Percentiles rank a stretch among this genome's conserved stretches.
These are phyloP conservation scores for Numenius phaeopus DNA, from an alignment of 2,797 vertebrate species.

Conservation along the genomic window DNA sequence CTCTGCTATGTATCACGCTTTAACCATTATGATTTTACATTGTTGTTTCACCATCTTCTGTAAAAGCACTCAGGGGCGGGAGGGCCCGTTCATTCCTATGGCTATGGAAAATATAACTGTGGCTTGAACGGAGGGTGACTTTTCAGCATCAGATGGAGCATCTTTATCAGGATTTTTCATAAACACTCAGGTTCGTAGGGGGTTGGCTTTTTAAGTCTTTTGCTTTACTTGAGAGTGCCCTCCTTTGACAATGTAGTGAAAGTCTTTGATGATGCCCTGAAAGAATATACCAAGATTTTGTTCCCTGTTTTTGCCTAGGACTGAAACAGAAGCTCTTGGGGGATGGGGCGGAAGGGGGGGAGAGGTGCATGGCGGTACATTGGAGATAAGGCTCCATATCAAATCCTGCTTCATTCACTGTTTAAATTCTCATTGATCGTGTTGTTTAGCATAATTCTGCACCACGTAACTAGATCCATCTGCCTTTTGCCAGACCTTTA, in stretches of 20 bases:
- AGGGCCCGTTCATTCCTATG: background rate
- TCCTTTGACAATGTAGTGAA: constrained; percentile 3
- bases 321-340: background rate
- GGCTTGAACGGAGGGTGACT: background rate
- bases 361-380: background rate
- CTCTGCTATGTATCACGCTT: background rate
- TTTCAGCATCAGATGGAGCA: background rate
- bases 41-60: background rate
- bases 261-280: background rate
- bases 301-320: background rate
- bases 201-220: background rate
- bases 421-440: background rate
- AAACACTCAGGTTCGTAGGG: background rate
- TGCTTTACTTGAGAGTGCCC: constrained; percentile 37
- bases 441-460: background rate
- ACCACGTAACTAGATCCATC: background rate
- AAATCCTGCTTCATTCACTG: background rate
- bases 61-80: background rate
- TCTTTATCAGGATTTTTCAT: background rate
- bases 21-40: background rate
- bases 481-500: background rate
- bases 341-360: too few relatives aligned
- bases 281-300: background rate
- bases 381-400: background rate
- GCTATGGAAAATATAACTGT: background rate